Evolutionary conservation across 2,888 invertebrate species (phyloP).

Genomic region (Volucella inflata): DNA sequence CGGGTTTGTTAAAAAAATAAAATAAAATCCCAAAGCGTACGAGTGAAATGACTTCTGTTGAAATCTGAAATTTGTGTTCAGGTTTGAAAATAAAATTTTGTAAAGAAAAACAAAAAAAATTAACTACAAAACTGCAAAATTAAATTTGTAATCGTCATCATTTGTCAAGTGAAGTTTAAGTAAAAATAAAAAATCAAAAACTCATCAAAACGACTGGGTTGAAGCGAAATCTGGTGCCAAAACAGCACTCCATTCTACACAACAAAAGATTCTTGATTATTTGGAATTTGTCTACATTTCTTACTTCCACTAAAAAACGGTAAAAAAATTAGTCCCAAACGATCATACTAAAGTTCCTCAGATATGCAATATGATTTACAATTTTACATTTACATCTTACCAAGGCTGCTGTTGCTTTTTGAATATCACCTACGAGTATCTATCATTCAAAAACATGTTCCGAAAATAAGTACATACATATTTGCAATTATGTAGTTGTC

Average conservation of each 20-base stretch:
- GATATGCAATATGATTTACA: slow-evolving; percentile 41
- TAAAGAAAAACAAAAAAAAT: slow-evolving; percentile 5
- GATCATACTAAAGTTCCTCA: slow-evolving; percentile 46
- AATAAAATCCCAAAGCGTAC: no score
- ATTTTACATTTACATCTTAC: slow-evolving; percentile 63
- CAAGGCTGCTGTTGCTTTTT: slow-evolving; percentile 72
- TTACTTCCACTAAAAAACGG: slow-evolving; percentile 41
- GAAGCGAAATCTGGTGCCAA: slow-evolving; percentile 20
- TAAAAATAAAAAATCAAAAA: slow-evolving; percentile 27
- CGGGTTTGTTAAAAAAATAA: no score
- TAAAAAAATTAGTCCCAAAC: slow-evolving; percentile 53
- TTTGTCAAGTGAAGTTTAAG: slow-evolving; percentile 1
- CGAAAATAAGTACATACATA: not conserved
- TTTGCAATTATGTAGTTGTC: no score
- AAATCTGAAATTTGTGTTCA: not conserved
- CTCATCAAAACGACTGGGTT: slow-evolving; percentile 14
- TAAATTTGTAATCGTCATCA: slow-evolving; percentile 37
- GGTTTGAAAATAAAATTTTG: slow-evolving; percentile 14
- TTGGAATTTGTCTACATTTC: slow-evolving; percentile 53
- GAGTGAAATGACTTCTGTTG: not conserved
- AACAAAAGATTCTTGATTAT: slow-evolving; percentile 13
- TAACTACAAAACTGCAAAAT: not conserved
- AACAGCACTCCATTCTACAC: slow-evolving; percentile 22
- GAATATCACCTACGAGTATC: slow-evolving; percentile 33
- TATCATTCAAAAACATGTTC: slow-evolving; percentile 30